phyloP scores from a whole-genome alignment of 92 coral and sea anemone genomes.

The Muricea muricata region DNA sequence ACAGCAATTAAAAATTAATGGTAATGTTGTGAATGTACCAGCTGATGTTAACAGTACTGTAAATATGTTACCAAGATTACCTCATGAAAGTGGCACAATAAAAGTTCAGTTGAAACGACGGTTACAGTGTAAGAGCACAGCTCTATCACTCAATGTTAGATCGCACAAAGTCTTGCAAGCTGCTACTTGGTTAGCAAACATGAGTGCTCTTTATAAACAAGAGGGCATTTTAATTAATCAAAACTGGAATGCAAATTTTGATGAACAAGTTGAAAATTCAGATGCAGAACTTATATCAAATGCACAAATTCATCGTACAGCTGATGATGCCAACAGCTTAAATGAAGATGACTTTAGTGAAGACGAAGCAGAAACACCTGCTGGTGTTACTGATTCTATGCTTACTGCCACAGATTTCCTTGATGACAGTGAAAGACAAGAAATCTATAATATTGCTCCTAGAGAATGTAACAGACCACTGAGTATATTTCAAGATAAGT shows the following conservation, averaged over 20 bases:
- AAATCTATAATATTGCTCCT: slow-evolving; percentile 61
- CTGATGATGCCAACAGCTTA: slow-evolving; percentile 70
- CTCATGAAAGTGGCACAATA: not conserved
- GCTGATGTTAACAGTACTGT: no score
- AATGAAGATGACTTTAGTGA: no score
- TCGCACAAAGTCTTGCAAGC: not conserved
- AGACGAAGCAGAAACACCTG: slow-evolving; percentile 59
- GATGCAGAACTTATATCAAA: slow-evolving; percentile 27
- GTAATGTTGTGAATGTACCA: not conserved
- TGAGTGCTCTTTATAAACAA: no score
- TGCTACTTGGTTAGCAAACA: no score
- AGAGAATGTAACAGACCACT: slow-evolving; percentile 64
- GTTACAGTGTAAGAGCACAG: not conserved
- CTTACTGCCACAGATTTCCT: slow-evolving; percentile 65
- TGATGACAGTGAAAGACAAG: slow-evolving; percentile 56
- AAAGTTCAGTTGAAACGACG: slow-evolving; percentile 19
- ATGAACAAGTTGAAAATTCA: slow-evolving; percentile 28
- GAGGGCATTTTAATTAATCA: slow-evolving; percentile 11
- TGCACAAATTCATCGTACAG: slow-evolving; percentile 2
- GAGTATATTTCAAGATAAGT: slow-evolving; percentile 61
- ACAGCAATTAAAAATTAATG: slow-evolving; percentile 11
- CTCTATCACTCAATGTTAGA: slow-evolving; percentile 24
- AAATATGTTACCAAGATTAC: no score
- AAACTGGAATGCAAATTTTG: slow-evolving; percentile 15
- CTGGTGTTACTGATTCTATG: slow-evolving; percentile 70